These are phyloP conservation scores for Sylvilagus floridanus DNA, from an alignment of 2,797 vertebrate genomes.

Conservation along the genomic window DNA sequence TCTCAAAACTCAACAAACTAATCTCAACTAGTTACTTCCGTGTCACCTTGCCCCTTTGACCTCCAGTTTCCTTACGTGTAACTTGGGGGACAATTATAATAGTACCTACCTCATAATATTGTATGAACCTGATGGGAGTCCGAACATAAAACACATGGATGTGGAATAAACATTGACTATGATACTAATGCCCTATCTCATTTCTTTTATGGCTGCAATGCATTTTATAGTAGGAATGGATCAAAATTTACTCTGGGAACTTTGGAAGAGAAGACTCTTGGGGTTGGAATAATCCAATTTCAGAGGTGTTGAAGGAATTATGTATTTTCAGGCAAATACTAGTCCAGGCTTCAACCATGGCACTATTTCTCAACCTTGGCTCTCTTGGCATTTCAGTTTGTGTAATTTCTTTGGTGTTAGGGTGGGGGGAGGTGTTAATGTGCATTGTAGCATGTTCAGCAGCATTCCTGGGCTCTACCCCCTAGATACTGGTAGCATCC, in stretches of 20 bases:
- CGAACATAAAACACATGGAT: neutral
- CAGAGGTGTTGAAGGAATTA: neutral
- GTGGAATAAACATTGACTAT: neutral
- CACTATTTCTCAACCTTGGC: neutral
- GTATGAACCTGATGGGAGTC: neutral
- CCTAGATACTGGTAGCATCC: neutral
- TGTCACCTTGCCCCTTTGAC: neutral
- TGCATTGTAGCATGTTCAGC: neutral
- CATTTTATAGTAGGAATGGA: neutral
- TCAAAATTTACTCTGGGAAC: constrained; percentile 9
- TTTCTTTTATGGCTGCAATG: neutral
- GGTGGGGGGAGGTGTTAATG: neutral
- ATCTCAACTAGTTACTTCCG: neutral
- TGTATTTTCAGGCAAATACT: neutral
- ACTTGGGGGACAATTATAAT: neutral
- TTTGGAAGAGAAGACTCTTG: neutral
- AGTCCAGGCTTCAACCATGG: neutral
- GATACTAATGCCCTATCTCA: neutral
- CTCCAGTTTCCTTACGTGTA: neutral
- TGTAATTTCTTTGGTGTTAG: neutral
- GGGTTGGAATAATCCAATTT: neutral
- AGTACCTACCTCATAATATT: neutral
- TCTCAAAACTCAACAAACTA: neutral
- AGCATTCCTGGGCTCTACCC: neutral
- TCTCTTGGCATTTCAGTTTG: neutral